phyloP scores from a whole-genome alignment of 2,888 invertebrate genomes.

The Ophraella communa region DNA sequence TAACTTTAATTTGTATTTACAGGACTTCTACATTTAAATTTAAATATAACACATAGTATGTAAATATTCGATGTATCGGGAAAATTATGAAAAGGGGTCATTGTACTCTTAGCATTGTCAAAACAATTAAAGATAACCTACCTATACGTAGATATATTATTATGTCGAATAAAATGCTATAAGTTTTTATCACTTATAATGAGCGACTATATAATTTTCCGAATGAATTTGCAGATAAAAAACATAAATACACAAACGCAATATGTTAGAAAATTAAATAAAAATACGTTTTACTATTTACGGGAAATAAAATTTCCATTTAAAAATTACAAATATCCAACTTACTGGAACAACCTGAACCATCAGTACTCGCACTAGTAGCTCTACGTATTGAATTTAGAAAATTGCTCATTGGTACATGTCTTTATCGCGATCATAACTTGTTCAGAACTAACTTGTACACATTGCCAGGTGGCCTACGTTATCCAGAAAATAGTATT shows the following conservation, averaged over 20 bases:
- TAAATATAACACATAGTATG: no score
- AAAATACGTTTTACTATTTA: not conserved
- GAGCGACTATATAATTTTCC: no score
- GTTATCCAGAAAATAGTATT: constrained; percentile 1
- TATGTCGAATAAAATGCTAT: no score
- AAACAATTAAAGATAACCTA: constrained; percentile 8
- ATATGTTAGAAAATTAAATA: not conserved
- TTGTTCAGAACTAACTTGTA: constrained; percentile 39
- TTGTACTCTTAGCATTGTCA: not conserved
- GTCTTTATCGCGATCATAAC: constrained; percentile 46
- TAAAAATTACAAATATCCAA: not conserved
- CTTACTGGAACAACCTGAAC: constrained; percentile 40
- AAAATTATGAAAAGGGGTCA: not conserved
- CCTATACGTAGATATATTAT: not conserved
- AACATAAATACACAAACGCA: not conserved
- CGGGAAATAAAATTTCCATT: not conserved
- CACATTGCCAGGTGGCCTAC: not conserved
- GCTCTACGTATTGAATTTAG: constrained; percentile 58
- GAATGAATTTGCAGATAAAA: not conserved
- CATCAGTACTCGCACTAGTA: constrained; percentile 45
- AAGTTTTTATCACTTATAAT: no score
- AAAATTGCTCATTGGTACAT: constrained; percentile 57
- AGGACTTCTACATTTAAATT: no score
- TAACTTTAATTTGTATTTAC: no score
- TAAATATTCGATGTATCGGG: not conserved